Percentiles rank a stretch among this genome's conserved stretches.
These are phyloP conservation scores for Tricholaema leucomelas DNA, from an alignment of 2,113 vertebrate genomes.

Conservation along the genomic window DNA sequence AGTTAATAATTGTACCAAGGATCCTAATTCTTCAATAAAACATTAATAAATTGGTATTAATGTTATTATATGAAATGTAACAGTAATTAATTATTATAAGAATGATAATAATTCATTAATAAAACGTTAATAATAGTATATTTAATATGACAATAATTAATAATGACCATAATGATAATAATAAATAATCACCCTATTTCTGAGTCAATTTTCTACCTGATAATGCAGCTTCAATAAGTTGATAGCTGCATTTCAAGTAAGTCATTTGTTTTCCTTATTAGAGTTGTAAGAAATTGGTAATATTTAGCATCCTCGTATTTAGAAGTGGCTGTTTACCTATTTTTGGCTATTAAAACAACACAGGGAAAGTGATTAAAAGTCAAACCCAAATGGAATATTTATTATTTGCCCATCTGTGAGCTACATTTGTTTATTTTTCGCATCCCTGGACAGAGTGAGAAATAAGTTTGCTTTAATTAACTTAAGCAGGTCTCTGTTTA, in stretches of 20 bases:
- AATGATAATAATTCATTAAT: too few species aligned
- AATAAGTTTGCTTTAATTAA: conserved; percentile 72
- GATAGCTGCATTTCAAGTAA: conserved; percentile 4
- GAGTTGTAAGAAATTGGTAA: not conserved
- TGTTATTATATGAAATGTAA: too few species aligned
- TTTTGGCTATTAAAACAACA: conserved; percentile 32
- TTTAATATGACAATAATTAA: too few species aligned
- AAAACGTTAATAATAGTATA: too few species aligned
- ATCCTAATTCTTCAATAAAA: too few species aligned
- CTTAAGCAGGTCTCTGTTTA: conserved; percentile 53
- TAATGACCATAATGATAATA: too few species aligned
- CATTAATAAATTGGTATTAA: too few species aligned
- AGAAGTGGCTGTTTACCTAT: conserved; percentile 61
- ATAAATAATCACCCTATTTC: not conserved
- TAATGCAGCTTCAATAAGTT: not conserved
- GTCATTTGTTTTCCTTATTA: not conserved
- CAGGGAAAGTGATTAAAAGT: conserved; percentile 60
- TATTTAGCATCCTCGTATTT: conserved; percentile 21
- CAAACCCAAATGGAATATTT: conserved; percentile 71
- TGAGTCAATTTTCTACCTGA: not conserved
- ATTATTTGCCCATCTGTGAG: conserved; percentile 71
- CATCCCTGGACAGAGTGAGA: conserved; percentile 56
- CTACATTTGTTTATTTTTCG: conserved; percentile 57
- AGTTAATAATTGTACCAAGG: too few species aligned
- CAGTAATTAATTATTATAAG: too few species aligned